phyloP scores from a whole-genome alignment of 2,113 vertebrate genomes.

The Atherinomorus stipes region DNA sequence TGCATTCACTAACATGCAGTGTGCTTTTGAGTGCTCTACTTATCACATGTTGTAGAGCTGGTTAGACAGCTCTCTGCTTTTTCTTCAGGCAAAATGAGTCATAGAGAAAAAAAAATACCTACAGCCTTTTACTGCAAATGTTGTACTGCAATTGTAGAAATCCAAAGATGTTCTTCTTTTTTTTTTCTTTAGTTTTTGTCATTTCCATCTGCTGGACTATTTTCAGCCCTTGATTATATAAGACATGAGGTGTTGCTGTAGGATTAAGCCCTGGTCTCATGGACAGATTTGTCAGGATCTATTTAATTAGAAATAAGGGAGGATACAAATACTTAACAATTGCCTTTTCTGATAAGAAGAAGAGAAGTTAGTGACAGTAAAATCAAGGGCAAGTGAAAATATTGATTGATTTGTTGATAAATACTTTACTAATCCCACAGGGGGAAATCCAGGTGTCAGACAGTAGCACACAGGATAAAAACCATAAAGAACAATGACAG shows the following conservation, averaged over 20 bases:
- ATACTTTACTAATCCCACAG: too few species aligned
- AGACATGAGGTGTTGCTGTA: conserved; percentile 47
- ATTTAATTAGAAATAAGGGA: not conserved
- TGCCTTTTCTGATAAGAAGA: not conserved
- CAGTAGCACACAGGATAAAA: too few species aligned
- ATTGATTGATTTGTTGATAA: too few species aligned
- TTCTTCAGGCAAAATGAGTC: conserved; percentile 59
- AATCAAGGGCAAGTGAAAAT: not conserved
- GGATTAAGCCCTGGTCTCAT: conserved; percentile 37
- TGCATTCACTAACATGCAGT: not conserved
- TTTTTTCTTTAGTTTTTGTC: conserved; percentile 8
- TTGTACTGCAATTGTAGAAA: conserved; percentile 40
- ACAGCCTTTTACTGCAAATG: conserved; percentile 37
- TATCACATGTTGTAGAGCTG: conserved; percentile 20
- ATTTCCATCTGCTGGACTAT: conserved; percentile 51
- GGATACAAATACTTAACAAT: too few species aligned
- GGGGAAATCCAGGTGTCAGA: too few species aligned
- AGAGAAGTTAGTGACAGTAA: not conserved
- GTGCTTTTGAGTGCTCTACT: conserved; percentile 24
- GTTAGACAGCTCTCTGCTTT: conserved; percentile 39
- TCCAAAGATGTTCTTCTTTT: conserved; percentile 41
- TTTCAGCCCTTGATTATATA: conserved; percentile 62
- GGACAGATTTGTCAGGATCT: conserved; percentile 42
- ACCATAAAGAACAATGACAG: too few species aligned
- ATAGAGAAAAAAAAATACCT: conserved; percentile 56